Evolutionary conservation across 2,113 vertebrate species (phyloP).

Genomic region (Etheostoma spectabile): DNA sequence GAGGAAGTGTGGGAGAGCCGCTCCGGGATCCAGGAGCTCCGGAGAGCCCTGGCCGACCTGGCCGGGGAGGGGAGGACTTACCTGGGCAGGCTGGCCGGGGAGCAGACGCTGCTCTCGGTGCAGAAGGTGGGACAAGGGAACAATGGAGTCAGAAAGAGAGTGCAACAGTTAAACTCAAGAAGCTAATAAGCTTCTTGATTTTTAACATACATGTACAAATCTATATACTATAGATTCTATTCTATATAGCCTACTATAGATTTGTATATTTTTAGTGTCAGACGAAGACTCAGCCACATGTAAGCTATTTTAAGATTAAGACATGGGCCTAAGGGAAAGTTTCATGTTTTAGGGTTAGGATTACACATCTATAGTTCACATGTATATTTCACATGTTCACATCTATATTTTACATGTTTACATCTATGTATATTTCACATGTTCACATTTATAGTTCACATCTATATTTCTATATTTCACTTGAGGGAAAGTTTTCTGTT

Average conservation of each 20-base stretch:
- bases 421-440: background rate
- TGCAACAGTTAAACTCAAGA: too few species aligned
- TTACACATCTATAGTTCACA: too few species aligned
- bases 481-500: background rate
- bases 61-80: slow-evolving; percentile 54
- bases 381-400: background rate
- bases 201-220: too few species aligned
- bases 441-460: background rate
- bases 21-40: slow-evolving; percentile 46
- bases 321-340: too few species aligned
- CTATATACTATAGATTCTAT: too few species aligned
- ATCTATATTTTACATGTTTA: background rate
- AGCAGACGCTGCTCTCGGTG: slow-evolving; percentile 63
- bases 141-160: background rate
- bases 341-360: too few species aligned
- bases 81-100: slow-evolving; percentile 62
- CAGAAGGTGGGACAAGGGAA: slow-evolving; percentile 63
- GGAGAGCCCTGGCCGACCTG: slow-evolving; percentile 46
- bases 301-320: too few species aligned
- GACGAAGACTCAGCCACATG: background rate
- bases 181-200: background rate
- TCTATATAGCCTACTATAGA: background rate
- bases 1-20: slow-evolving; percentile 18
- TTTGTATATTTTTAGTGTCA: background rate
- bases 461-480: background rate